Evolutionary conservation across 2,113 vertebrate genomes (phyloP).

Genomic region (Python bivittatus): DNA sequence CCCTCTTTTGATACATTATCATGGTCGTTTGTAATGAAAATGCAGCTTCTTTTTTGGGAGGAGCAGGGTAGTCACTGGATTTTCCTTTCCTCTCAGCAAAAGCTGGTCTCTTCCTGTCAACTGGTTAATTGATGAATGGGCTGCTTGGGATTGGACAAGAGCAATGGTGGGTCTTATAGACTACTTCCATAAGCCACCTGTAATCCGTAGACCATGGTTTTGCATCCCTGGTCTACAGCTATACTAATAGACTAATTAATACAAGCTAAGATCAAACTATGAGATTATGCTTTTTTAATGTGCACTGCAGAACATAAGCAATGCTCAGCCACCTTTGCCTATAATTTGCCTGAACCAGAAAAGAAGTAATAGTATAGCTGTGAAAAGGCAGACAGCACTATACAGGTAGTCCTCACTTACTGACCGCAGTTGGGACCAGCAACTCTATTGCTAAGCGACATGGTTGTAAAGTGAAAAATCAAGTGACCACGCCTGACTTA

Average conservation of each 20-base stretch:
- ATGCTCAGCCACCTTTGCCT: neutral
- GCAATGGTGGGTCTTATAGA: neutral
- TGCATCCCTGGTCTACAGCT: neutral
- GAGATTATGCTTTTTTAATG: too few species aligned
- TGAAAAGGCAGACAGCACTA: neutral
- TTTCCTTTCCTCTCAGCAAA: neutral
- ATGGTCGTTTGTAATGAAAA: neutral
- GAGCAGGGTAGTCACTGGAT: too few species aligned
- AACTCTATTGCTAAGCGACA: neutral
- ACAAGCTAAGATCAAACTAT: neutral
- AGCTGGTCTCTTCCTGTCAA: neutral
- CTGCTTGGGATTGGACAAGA: neutral
- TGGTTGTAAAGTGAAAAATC: neutral
- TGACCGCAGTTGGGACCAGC: neutral
- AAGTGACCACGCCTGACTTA: too few species aligned
- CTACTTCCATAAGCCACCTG: neutral
- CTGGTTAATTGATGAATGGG: neutral
- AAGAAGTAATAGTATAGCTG: neutral
- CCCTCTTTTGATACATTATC: neutral
- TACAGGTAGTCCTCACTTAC: neutral
- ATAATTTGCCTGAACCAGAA: neutral
- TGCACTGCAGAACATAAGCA: neutral
- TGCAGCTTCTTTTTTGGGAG: neutral
- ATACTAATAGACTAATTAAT: neutral
- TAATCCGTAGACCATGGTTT: neutral